Evolutionary conservation across 92 coral and sea anemone species (phyloP).

Genomic region (Meandrina meandrites): DNA sequence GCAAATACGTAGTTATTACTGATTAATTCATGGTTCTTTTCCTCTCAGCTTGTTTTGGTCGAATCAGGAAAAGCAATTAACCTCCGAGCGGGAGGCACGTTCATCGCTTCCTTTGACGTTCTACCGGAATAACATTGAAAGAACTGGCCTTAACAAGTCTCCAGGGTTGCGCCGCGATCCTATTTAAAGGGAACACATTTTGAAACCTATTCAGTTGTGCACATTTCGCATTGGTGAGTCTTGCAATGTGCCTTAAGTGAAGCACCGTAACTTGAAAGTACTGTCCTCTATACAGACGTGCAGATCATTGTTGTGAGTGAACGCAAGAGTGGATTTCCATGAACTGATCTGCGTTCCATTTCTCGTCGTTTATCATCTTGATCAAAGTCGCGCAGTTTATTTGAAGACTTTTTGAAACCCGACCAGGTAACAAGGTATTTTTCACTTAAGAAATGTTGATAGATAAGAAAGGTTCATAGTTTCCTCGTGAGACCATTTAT

Average conservation of each 20-base stretch:
- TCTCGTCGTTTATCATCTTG: conserved; percentile 27
- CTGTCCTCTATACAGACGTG: not conserved
- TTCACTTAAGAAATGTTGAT: not conserved
- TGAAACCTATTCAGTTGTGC: not conserved
- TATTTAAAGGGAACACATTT: not conserved
- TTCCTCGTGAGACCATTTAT: conserved; percentile 10
- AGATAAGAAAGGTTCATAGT: not conserved
- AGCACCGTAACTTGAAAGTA: not conserved
- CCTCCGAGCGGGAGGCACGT: conserved; percentile 20
- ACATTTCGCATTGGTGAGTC: not conserved
- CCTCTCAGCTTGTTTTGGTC: conserved; percentile 11
- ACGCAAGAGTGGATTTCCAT: not conserved
- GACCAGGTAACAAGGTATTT: conserved; percentile 19
- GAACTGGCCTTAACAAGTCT: conserved; percentile 9
- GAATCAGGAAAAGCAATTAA: conserved; percentile 26
- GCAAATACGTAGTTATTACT: conserved; percentile 2
- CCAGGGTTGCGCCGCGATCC: not conserved
- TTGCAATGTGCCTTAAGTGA: not conserved
- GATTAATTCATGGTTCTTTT: conserved; percentile 1
- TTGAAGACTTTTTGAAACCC: conserved; percentile 1
- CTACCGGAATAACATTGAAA: not conserved
- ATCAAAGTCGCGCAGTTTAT: not conserved
- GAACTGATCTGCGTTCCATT: not conserved
- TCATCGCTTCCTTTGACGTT: conserved; percentile 15
- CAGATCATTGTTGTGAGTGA: not conserved